Conservation (phyloP, 2,113 vertebrate genomes). For the Anarhynchus alexandrinus region DNA sequence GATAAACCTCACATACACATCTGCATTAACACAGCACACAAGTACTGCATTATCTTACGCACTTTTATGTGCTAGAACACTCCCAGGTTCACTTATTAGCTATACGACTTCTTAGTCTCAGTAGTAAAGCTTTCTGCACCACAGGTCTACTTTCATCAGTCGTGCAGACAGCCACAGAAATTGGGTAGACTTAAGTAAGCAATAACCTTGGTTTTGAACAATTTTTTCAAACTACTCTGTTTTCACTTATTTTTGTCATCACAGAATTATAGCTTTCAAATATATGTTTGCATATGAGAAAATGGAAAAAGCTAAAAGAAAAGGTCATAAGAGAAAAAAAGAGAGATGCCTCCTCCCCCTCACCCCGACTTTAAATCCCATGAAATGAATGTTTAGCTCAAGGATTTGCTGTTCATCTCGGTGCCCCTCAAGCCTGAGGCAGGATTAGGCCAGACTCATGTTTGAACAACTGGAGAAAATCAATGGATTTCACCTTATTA, state of each 20-base stretch:
- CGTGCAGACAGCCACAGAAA: not conserved
- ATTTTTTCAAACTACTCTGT: not conserved
- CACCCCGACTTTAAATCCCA: slow-evolving; percentile 66
- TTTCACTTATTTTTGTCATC: not conserved
- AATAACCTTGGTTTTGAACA: not conserved
- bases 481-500: slow-evolving; percentile 85
- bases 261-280: slow-evolving; percentile 34
- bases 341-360: not conserved
- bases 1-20: not conserved
- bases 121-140: not conserved
- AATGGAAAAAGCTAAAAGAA: slow-evolving; percentile 47
- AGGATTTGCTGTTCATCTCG: slow-evolving; percentile 79
- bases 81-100: not conserved
- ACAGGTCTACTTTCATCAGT: not conserved
- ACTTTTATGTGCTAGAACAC: not conserved
- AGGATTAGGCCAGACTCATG: slow-evolving; percentile 79
- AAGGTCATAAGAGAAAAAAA: slow-evolving; percentile 55
- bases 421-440: slow-evolving; percentile 71
- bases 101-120: not conserved
- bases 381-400: slow-evolving; percentile 82
- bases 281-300: slow-evolving; percentile 15
- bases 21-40: not conserved
- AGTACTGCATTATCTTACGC: not conserved
- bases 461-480: slow-evolving; percentile 85
- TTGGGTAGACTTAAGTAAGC: not conserved